phyloP scores from a whole-genome alignment of 2,888 invertebrate genomes.

The Leptinotarsa juncta region DNA sequence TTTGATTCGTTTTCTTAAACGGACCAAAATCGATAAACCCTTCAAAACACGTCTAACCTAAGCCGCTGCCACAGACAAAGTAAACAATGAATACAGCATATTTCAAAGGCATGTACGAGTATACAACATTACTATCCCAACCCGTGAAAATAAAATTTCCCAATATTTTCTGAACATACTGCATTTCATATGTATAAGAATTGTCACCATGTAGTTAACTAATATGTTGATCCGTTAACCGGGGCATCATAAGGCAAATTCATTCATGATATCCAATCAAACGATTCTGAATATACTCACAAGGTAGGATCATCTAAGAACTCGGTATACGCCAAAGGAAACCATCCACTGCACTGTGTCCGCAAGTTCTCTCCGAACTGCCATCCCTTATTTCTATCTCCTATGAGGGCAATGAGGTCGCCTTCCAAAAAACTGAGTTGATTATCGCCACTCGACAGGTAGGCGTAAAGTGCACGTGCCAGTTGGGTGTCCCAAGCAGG shows the following conservation, averaged over 20 bases:
- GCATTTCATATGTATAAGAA: neutral
- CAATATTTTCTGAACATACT: no score
- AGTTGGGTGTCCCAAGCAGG: slow-evolving; percentile 79
- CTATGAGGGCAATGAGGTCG: slow-evolving; percentile 87
- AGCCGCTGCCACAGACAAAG: no score
- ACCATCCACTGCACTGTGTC: slow-evolving; percentile 95
- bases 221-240: neutral
- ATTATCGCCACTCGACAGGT: slow-evolving; percentile 89
- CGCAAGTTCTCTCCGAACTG: slow-evolving; percentile 95
- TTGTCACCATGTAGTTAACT: neutral
- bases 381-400: slow-evolving; percentile 94
- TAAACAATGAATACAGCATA: no score
- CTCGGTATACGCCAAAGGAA: slow-evolving; percentile 95
- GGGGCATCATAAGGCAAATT: neutral
- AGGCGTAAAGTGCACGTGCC: slow-evolving; percentile 89
- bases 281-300: slow-evolving; percentile 64
- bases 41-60: no score
- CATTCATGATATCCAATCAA: neutral
- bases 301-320: slow-evolving; percentile 75
- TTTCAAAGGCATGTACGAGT: no score
- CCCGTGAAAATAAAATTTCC: no score
- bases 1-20: no score
- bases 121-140: no score
- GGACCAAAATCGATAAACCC: no score
- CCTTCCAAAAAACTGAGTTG: slow-evolving; percentile 93